Evolutionary conservation across 2,888 invertebrate species (phyloP), one percentile per base, ranked within the genome.

Genomic region (Diarsia mendica): DNA sequence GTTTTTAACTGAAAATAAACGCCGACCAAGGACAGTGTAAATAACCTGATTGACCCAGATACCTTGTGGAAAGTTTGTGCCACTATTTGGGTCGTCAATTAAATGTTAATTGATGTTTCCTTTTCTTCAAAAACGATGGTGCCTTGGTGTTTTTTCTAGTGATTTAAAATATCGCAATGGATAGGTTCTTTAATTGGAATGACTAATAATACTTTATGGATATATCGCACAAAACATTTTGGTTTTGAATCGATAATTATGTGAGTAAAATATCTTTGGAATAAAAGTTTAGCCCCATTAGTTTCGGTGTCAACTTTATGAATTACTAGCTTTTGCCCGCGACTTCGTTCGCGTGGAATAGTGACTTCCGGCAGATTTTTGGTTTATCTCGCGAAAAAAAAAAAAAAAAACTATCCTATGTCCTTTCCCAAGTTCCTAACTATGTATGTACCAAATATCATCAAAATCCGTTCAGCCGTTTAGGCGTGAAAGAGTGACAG

Each of bases 1-100:
- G 55, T 15, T 65, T 44, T 15, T 33, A 53, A 39, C 58, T 68
- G 11, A 58, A 82, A 72, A 61, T 81, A 65, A 75, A 75, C 67
- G 18, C 15, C n/a, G 46, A 81, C 18, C 61, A 80, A 75, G 81
- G 82, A 65, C 65, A 53, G 64, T 60, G 67, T 81, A 53, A 60
- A 60, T 64, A 80, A 74, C 49, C 33, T 55, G 58, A 75, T 65
- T 79, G 81, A 79, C 81, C 75, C 65, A 81, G 60, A 68, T 79
- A 80, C 44, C 53, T 80, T 13, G 67, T 67, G 65, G 46, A 68
- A 79, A 79, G n/a, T 81, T 75, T 68, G 64, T 28, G 48, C 13
- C 39, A 81, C 58, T 68, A 79, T 80, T 60, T 49, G 6, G 58
- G 63, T 80, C 64, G 33, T 65, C 51, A 39, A 64, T 75, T 68